Conservation (phyloP, 2,113 vertebrate species). For the Puntigrus tetrazona region DNA sequence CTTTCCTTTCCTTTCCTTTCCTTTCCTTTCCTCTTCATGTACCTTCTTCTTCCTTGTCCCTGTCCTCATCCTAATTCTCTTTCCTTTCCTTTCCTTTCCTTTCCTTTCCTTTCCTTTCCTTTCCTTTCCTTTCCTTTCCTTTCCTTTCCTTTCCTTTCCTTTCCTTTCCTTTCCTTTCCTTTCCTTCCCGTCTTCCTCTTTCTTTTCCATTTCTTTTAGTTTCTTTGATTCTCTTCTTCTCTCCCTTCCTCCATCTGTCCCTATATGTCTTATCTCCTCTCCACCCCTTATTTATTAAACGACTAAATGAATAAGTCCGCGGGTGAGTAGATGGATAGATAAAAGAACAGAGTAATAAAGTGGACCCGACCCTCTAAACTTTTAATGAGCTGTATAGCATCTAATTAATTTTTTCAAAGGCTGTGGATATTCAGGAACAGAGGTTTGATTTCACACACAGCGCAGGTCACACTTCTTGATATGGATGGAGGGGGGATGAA, state of each 20-base stretch:
- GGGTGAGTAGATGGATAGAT: constrained; percentile 29
- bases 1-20: background rate
- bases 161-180: background rate
- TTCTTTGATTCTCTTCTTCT: background rate
- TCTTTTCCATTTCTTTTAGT: background rate
- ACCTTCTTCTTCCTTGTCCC: background rate
- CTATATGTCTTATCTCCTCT: background rate
- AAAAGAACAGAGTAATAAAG: constrained; percentile 24
- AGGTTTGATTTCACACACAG: constrained; percentile 19
- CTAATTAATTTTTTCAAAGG: constrained; percentile 28
- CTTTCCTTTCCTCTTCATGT: background rate
- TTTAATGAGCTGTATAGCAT: constrained; percentile 25
- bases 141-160: background rate
- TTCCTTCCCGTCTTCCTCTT: background rate
- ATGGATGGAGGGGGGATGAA: constrained; percentile 2
- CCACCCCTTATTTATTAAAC: background rate
- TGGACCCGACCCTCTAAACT: constrained; percentile 29
- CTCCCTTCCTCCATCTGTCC: background rate
- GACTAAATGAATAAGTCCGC: background rate
- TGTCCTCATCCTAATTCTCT: too few relatives aligned
- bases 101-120: constrained; percentile 3
- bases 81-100: background rate
- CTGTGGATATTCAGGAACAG: constrained; percentile 4
- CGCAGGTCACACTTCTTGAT: constrained; percentile 28
- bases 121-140: background rate